A percentile compares a stretch with the other conserved stretches of the same genome.
phyloP scores from a whole-genome alignment of 2,113 vertebrate species.

The Vulpes vulpes region DNA sequence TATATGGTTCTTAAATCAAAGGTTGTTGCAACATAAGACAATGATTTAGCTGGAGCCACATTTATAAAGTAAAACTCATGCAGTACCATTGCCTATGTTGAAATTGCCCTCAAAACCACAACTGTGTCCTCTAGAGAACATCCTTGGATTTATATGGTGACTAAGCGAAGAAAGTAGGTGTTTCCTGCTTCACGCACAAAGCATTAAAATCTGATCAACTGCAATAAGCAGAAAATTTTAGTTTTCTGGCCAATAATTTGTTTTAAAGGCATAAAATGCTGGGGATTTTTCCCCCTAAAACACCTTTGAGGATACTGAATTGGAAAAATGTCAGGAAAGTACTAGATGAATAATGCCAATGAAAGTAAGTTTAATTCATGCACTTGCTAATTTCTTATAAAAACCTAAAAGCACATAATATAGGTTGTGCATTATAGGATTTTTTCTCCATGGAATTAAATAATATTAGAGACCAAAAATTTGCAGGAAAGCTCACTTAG shows the following conservation, averaged over 20 bases:
- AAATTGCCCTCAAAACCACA: conserved; percentile 44
- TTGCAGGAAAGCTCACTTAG: neutral
- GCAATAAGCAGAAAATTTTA: neutral
- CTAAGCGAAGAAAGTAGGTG: neutral
- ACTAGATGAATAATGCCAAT: neutral
- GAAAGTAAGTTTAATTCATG: conserved; percentile 15
- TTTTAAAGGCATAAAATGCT: conserved; percentile 59
- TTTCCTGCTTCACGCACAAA: conserved; percentile 38
- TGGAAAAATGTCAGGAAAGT: conserved; percentile 44
- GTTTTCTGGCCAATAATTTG: conserved; percentile 62
- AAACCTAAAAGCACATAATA: neutral
- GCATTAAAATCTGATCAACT: conserved; percentile 30
- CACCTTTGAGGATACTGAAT: neutral
- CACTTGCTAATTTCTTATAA: neutral
- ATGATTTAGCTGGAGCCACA: conserved; percentile 11
- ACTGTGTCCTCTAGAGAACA: neutral
- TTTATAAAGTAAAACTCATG: conserved; percentile 71
- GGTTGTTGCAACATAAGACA: neutral
- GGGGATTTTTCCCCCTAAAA: neutral
- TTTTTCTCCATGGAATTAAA: conserved; percentile 5
- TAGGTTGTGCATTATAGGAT: neutral
- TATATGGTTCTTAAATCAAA: conserved; percentile 66
- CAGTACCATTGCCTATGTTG: neutral
- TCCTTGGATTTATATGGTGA: conserved; percentile 20
- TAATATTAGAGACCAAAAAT: neutral